Evolutionary conservation across 1,140 invertebrate species (phyloP), one percentile per base, ranked within the genome.

Genomic region (Chironomus striatipennis): DNA sequence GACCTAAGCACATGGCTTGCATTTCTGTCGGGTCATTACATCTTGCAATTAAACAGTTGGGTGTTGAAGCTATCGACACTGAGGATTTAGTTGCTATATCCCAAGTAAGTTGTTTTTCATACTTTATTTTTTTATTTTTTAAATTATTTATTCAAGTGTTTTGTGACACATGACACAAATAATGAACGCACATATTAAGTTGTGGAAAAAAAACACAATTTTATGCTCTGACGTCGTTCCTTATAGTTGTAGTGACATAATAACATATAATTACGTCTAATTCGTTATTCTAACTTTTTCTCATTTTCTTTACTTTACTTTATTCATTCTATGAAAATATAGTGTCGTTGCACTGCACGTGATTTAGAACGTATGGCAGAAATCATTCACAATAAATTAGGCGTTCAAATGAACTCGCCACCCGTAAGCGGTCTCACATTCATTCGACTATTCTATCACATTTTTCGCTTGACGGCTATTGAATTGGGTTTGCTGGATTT

Each of bases 291-390:
- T 34, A 34, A 34, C 5, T 5, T 1, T 70, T 20, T 20, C 20
- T 20, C 18, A 8, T 18, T 17, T 18, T 42, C 42, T 73, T 75
- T 18, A 17, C 17, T 15, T 5, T 65, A 12, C n/a, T 67, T 57
- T 74, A 70, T 75, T 73, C 75, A 5, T 75, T 76, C 43, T 47
- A 89, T 74, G 88, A 86, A 0, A n/a, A n/a, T n/a, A n/a, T 87
- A 92, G 81, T 90, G 89, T 78, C 90, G 90, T 80, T 93, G 91
- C 82, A 91, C 90, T 64, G 85, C 86, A 64, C 87, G 90, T 77
- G 91, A 92, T 83, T 85, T 92, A 74, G 83, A 85, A 34, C 88
- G 91, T 75, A 93, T 92, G 90, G 89, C 90, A 43, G 86, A 85
- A 47, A 87, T 91, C 65, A 88, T 93, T 77, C 83, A 81, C 34